Conservation (phyloP, 2,797 vertebrate genomes). For the Acanthurus leucopareius region DNA sequence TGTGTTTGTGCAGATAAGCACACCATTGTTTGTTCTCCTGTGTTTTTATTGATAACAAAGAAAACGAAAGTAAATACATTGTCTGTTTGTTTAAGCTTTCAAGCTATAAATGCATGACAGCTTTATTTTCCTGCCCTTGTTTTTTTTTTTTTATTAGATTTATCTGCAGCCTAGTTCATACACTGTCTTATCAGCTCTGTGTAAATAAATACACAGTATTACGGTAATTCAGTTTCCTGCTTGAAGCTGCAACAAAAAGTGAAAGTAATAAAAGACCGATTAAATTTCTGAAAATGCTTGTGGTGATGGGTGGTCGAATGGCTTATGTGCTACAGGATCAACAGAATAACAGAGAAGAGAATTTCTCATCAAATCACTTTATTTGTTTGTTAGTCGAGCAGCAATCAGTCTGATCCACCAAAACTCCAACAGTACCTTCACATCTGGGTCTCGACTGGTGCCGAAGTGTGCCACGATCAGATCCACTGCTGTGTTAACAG, state of each 20-base stretch:
- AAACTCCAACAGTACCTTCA: slow-evolving; percentile 87
- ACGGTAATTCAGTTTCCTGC: not conserved
- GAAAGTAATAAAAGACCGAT: not conserved
- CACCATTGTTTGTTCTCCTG: not conserved
- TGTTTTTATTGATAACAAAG: not conserved
- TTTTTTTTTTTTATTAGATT: not conserved
- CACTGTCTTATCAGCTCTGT: not conserved
- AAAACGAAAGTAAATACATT: not conserved
- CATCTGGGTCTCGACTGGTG: slow-evolving; percentile 94
- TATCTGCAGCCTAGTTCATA: not conserved
- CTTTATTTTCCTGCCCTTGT: too few relatives aligned
- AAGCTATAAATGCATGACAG: not conserved
- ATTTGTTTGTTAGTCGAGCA: not conserved
- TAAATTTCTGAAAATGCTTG: not conserved
- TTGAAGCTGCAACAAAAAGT: not conserved
- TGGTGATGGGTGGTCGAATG: not conserved
- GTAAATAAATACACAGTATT: not conserved
- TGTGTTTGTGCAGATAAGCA: not conserved
- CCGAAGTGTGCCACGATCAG: slow-evolving; percentile 98
- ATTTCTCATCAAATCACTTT: not conserved
- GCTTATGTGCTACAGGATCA: not conserved
- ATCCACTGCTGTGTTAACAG: slow-evolving; percentile 95
- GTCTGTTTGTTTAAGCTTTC: too few relatives aligned
- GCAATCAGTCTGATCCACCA: not conserved
- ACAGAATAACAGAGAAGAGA: not conserved